Evolutionary conservation across 2,797 vertebrate species (phyloP).

Genomic region (Gallinago nigripennis): DNA sequence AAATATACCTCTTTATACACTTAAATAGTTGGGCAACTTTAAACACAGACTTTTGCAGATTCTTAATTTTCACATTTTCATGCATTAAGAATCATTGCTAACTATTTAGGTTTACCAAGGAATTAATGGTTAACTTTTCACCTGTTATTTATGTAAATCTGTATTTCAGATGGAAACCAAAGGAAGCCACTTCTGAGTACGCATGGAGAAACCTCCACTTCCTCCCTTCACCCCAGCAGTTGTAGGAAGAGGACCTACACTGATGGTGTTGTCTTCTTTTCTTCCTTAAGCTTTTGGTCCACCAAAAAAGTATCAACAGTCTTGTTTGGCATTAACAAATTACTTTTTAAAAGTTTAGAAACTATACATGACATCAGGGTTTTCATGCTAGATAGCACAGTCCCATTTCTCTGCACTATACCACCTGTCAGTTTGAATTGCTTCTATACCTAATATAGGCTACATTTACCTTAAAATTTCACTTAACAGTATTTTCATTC

Average conservation of each 20-base stretch:
- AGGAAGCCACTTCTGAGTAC: background rate
- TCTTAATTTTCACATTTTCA: background rate
- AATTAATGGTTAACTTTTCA: background rate
- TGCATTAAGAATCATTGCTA: background rate
- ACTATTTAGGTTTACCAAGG: background rate
- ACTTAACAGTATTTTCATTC: background rate
- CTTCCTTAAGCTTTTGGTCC: background rate
- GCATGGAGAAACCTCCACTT: background rate
- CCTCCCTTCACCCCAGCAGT: background rate
- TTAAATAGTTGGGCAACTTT: background rate
- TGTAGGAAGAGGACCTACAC: background rate
- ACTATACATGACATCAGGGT: rapidly evolving
- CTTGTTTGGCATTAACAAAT: background rate
- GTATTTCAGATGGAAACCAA: background rate
- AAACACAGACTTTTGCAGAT: background rate
- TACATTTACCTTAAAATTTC: background rate
- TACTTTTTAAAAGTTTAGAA: background rate
- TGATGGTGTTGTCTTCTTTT: background rate
- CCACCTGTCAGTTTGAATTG: background rate
- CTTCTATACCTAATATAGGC: background rate
- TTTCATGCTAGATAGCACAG: background rate
- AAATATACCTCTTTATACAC: background rate
- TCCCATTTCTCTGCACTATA: background rate
- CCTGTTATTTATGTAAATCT: background rate
- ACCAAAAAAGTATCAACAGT: background rate